A percentile compares a stretch with the other conserved stretches of the same genome.
Evolutionary conservation across 2,113 vertebrate species (phyloP).

Genomic region (Pampusana beccarii): DNA sequence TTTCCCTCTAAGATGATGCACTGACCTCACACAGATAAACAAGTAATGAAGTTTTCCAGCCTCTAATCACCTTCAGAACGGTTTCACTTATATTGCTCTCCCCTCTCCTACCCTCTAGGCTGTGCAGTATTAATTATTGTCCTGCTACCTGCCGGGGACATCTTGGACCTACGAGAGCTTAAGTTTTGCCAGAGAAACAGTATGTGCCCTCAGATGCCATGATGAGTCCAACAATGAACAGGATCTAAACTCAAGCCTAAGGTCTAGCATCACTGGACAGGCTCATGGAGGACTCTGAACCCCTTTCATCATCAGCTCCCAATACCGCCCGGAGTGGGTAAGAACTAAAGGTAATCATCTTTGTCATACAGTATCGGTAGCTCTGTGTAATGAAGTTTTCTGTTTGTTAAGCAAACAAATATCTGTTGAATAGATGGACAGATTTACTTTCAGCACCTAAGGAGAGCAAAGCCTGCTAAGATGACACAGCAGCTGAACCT

Average conservation of each 20-base stretch:
- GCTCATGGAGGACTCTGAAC: neutral
- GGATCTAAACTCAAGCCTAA: neutral
- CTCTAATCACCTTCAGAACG: neutral
- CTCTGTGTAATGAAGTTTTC: neutral
- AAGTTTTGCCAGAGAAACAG: neutral
- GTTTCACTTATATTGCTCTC: neutral
- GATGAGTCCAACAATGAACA: neutral
- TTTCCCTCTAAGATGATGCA: neutral
- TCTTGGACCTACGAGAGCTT: neutral
- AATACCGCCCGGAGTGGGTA: neutral
- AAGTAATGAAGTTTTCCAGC: neutral
- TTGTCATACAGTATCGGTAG: accelerated
- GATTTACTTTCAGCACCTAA: neutral
- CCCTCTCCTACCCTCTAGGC: neutral
- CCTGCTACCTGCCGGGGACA: neutral
- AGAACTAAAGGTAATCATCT: neutral
- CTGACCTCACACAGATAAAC: neutral
- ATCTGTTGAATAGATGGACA: neutral
- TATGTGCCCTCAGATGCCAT: neutral
- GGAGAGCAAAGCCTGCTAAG: neutral
- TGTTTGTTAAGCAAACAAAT: neutral
- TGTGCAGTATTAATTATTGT: neutral
- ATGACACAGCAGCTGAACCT: neutral
- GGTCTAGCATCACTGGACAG: neutral
- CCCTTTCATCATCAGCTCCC: neutral